These are phyloP conservation scores for Pseudopipra pipra DNA, from an alignment of 2,113 vertebrate species.

Conservation along the genomic window DNA sequence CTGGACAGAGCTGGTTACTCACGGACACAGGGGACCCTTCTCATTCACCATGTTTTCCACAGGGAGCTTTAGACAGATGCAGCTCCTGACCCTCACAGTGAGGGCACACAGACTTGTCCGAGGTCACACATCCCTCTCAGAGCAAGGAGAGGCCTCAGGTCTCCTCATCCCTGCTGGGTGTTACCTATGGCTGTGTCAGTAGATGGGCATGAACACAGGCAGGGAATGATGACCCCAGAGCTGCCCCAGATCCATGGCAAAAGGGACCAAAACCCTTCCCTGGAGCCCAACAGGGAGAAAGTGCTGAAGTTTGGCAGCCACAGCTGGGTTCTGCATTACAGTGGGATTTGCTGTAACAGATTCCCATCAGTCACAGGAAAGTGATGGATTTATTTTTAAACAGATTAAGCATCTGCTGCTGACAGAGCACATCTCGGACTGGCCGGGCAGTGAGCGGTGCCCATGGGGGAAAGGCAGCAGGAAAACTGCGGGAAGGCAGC, in stretches of 20 bases:
- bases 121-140: neutral
- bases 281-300: neutral
- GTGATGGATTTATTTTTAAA: slow-evolving; percentile 36
- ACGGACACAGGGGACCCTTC: accelerated
- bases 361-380: neutral
- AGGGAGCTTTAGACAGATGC: neutral
- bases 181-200: neutral
- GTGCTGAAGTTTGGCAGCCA: neutral
- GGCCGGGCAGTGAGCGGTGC: neutral
- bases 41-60: accelerated
- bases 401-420: slow-evolving; percentile 53
- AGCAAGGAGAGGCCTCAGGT: no score
- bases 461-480: neutral
- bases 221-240: accelerated
- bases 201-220: accelerated
- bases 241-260: neutral
- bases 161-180: accelerated
- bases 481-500: neutral
- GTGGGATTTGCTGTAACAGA: slow-evolving; percentile 8
- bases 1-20: neutral
- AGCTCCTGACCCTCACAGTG: neutral
- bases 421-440: neutral
- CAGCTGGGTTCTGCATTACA: neutral
- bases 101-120: accelerated
- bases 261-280: neutral